Evolutionary conservation across 2,113 vertebrate species (phyloP), one percentile per base, ranked within the genome.

Genomic region (Platichthys flesus): DNA sequence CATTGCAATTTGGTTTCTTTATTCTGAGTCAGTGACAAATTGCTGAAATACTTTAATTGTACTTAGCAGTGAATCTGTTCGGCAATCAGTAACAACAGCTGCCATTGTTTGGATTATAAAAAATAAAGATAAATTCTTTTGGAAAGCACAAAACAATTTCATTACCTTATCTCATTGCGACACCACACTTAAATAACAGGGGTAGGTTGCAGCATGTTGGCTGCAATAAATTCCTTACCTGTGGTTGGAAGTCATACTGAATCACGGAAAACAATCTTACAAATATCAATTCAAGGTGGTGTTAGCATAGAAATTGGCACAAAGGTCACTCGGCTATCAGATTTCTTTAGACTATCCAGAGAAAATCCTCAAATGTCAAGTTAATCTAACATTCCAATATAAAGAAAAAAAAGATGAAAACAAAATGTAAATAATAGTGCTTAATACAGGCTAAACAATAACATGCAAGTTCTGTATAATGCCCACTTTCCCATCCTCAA

Each of bases 401-500:
- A 42, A 62, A 65, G 60, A 35, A 74, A 71, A 67, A 55, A 59
- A 76, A 65, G 6, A 68, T 42, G 10, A 51, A 79, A 67, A 79
- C 45, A 31, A 42, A 40, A 55, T 28, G 23, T 68, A 75, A 72
- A 79, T 83, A 74, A 49, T 18, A 18, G 68, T 74, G 78, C 74
- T 81, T 72, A 47, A 70, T 71, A 69, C 49, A 82, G 55, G 62
- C 37, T 77, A 64, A 88, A 73, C n/a, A 79, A 83, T 69, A 81
- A 51, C 88, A 93, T 92, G 91, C 92, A 89, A 54, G 83, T 71
- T 71, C 51, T 81, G 85, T 23, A 82, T 85, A 93, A 93, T 94
- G 92, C 92, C 93, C 93, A 89, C 72, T 55, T 80, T 79, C 64
- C 59, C 28, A 73, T 79, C 79, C 56, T 79, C 74, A 84, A 73